Conservation (phyloP, 2,888 invertebrate species). For the Cephus sareptanus region DNA sequence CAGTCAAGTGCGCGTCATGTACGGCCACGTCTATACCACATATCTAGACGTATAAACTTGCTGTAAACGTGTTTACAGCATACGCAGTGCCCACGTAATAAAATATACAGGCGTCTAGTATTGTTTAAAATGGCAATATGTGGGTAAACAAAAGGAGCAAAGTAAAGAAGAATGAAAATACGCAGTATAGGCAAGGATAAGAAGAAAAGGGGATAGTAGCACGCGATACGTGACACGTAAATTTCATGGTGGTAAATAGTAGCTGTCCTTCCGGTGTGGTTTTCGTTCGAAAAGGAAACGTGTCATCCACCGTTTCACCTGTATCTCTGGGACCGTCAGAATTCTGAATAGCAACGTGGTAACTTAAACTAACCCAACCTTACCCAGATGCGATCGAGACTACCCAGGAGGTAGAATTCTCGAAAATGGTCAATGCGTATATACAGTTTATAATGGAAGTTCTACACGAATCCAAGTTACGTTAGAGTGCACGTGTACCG, state of each 20-base stretch:
- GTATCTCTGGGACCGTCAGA: background rate
- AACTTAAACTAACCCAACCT: background rate
- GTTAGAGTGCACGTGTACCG: conserved; percentile 39
- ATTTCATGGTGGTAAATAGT: background rate
- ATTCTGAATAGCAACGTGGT: background rate
- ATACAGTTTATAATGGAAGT: background rate
- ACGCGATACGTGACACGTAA: background rate
- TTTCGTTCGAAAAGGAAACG: background rate
- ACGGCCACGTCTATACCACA: background rate
- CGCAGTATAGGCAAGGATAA: background rate
- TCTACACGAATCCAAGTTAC: conserved; percentile 15
- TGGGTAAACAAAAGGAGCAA: background rate
- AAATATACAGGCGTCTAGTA: background rate
- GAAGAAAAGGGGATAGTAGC: background rate
- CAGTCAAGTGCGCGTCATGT: background rate
- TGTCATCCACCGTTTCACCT: background rate
- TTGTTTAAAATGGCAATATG: background rate
- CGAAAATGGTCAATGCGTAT: background rate
- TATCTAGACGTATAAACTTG: background rate
- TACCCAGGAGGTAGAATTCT: background rate
- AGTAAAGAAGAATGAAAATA: background rate
- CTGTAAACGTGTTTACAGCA: background rate
- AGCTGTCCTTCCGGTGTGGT: background rate
- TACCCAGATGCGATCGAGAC: background rate
- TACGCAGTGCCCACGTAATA: background rate